Percentiles rank a stretch among this genome's conserved stretches.
These are phyloP conservation scores for Microtus pennsylvanicus DNA, from an alignment of 2,113 vertebrate species.

Conservation along the genomic window DNA sequence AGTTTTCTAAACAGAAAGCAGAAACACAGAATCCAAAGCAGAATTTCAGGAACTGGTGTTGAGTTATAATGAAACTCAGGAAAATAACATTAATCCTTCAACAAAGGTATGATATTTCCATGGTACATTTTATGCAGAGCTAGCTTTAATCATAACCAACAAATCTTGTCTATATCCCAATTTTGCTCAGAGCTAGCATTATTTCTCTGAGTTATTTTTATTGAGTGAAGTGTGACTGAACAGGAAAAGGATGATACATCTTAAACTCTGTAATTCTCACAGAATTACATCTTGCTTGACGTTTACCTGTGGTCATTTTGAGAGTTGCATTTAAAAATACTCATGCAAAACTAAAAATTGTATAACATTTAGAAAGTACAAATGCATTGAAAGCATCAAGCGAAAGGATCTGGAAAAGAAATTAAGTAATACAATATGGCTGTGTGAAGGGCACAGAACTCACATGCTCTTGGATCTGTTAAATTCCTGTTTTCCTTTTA, in stretches of 20 bases:
- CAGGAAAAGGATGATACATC: not conserved
- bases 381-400: slow-evolving; percentile 62
- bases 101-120: not conserved
- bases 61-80: not conserved
- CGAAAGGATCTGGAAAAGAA: slow-evolving; percentile 72
- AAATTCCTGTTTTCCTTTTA: slow-evolving; percentile 76
- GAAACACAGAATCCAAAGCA: not conserved
- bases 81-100: not conserved
- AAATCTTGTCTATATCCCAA: not conserved
- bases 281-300: not conserved
- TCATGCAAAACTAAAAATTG: slow-evolving; percentile 32
- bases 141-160: not conserved
- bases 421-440: slow-evolving; percentile 73
- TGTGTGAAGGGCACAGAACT: slow-evolving; percentile 58
- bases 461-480: slow-evolving; percentile 68
- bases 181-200: not conserved
- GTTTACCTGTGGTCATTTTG: not conserved
- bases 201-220: not conserved
- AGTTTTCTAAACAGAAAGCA: not conserved
- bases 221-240: not conserved
- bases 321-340: slow-evolving; percentile 8
- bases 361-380: slow-evolving; percentile 59
- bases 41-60: not conserved
- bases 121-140: not conserved
- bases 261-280: slow-evolving; percentile 35